Conservation (phyloP, 2,113 vertebrate species). For the Gallinago paraguaiae region DNA sequence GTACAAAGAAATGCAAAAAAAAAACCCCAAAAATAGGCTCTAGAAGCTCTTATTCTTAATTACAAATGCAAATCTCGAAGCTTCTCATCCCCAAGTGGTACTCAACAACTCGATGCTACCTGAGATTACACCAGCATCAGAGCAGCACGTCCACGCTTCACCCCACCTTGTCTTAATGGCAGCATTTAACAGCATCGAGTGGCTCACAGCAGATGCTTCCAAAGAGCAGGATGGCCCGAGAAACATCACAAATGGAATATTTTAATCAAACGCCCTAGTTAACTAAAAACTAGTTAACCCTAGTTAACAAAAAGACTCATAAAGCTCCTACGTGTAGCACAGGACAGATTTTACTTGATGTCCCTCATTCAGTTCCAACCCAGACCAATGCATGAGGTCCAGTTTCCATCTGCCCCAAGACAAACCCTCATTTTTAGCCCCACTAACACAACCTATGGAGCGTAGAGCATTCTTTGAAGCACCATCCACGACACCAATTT, state of each 20-base stretch:
- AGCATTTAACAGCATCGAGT: neutral
- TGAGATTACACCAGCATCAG: neutral
- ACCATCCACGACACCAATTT: neutral
- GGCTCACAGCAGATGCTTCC: neutral
- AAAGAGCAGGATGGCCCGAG: neutral
- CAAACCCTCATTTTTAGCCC: neutral
- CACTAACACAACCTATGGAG: neutral
- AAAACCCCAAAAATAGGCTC: neutral
- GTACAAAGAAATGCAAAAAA: slow-evolving; percentile 53
- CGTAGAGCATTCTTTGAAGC: neutral
- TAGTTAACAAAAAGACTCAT: neutral
- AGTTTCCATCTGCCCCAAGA: neutral
- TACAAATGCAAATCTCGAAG: slow-evolving; percentile 24
- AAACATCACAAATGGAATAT: neutral
- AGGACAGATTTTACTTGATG: neutral
- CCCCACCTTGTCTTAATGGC: neutral
- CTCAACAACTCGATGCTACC: neutral
- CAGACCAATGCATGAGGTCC: neutral
- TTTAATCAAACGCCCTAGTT: neutral
- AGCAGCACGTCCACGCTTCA: neutral
- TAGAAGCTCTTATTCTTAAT: neutral
- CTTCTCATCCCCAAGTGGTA: neutral
- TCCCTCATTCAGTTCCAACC: neutral
- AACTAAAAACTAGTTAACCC: neutral
- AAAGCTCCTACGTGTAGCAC: neutral